Conservation (phyloP, 2,113 vertebrate species). For the Pogonocichla stellata region DNA sequence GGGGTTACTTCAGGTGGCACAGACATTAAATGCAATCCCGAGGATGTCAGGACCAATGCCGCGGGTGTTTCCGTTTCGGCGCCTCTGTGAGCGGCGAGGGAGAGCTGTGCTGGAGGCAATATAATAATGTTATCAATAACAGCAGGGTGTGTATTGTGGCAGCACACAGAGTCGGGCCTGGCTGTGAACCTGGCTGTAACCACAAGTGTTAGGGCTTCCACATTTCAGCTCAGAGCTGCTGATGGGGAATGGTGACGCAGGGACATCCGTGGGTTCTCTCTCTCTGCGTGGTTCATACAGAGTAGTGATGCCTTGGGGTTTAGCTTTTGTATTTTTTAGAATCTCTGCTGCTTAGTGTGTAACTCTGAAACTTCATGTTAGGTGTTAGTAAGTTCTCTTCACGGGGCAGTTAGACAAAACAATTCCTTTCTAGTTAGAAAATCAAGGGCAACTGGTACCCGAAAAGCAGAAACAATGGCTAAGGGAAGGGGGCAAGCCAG, state of each 20-base stretch:
- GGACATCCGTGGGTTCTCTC: neutral
- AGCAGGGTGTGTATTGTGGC: neutral
- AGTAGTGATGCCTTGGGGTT: neutral
- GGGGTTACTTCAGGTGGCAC: constrained; percentile 65
- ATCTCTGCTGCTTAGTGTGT: no score
- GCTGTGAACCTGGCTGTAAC: neutral
- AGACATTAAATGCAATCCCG: constrained; percentile 66
- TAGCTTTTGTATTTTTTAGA: no score
- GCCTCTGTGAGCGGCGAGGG: neutral
- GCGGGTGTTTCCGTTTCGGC: neutral
- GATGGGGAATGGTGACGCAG: neutral
- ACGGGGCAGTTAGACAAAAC: no score
- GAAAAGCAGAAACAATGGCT: no score
- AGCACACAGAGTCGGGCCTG: neutral
- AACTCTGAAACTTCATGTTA: no score
- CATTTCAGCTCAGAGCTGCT: neutral
- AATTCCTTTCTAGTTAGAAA: no score
- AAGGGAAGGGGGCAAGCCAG: no score
- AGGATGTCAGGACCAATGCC: constrained; percentile 69
- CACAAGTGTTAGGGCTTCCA: neutral
- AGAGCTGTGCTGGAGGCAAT: neutral
- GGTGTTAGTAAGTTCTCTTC: no score
- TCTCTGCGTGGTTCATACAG: fast-evolving
- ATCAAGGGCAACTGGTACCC: no score
- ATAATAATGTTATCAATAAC: constrained; percentile 19